phyloP scores from a whole-genome alignment of 2,797 vertebrate species.

The Aldrovandia affinis region DNA sequence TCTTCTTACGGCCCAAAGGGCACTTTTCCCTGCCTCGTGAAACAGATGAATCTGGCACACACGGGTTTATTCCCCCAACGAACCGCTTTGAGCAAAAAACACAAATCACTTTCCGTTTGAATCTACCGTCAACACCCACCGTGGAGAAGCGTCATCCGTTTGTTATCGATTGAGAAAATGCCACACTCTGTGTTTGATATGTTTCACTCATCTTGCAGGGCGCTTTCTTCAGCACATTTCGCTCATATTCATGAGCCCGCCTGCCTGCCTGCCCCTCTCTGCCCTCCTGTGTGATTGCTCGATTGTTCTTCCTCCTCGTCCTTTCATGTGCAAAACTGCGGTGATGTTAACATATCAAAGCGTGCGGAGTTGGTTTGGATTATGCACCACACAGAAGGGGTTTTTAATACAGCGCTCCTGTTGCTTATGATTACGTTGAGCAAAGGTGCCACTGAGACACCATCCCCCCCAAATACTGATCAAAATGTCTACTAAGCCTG shows the following conservation, averaged over 20 bases:
- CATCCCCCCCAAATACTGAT: no score
- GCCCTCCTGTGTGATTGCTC: background rate
- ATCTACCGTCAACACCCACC: background rate
- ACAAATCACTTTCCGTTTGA: background rate
- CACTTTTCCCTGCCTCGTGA: background rate
- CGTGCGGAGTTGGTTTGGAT: background rate
- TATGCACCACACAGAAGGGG: no score
- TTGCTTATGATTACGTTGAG: background rate
- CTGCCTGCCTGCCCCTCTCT: background rate
- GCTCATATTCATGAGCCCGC: background rate
- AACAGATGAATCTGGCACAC: background rate
- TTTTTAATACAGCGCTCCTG: background rate
- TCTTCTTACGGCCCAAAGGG: background rate
- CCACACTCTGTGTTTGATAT: background rate
- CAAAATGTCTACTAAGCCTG: background rate
- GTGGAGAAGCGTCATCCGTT: background rate
- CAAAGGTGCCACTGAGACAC: background rate
- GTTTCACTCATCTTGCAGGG: background rate
- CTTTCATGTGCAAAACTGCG: constrained; percentile 17
- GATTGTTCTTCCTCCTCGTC: background rate
- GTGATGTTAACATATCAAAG: constrained; percentile 17
- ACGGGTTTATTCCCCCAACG: background rate
- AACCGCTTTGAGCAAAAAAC: background rate
- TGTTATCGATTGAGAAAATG: background rate
- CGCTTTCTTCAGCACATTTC: background rate